These are phyloP conservation scores for Drosophila tsacasi DNA, from an alignment of 1,140 invertebrate genomes.

Conservation along the genomic window DNA sequence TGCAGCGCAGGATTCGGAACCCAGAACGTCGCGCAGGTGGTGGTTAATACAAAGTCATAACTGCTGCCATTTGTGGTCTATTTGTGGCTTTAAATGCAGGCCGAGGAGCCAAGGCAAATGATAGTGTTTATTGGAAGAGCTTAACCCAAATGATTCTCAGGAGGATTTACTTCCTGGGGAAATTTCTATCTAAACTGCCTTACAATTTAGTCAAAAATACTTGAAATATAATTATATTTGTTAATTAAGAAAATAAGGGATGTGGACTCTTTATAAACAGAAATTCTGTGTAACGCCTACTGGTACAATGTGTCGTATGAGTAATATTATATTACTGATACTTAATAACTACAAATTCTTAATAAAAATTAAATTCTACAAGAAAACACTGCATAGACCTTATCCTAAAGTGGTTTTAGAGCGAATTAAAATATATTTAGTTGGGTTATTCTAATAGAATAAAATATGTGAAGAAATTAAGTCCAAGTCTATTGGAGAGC, in stretches of 20 bases:
- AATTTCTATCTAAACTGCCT: not conserved
- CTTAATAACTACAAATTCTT: too few relatives aligned
- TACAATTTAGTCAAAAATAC: too few relatives aligned
- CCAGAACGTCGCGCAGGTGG: not conserved
- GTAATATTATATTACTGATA: not conserved
- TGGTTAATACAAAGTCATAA: not conserved
- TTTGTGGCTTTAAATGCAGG: not conserved
- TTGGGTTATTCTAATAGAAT: not conserved
- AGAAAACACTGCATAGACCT: not conserved
- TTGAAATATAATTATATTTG: too few relatives aligned
- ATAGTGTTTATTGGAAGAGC: not conserved
- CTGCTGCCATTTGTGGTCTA: not conserved
- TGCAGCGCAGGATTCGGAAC: not conserved
- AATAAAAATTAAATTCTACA: not conserved
- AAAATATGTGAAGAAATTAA: not conserved
- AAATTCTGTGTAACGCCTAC: not conserved
- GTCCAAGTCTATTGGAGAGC: not conserved
- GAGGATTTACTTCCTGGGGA: not conserved
- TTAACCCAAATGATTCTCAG: not conserved
- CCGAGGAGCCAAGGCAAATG: not conserved
- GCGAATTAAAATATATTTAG: not conserved
- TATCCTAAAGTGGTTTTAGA: too few relatives aligned
- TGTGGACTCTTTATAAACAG: too few relatives aligned
- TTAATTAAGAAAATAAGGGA: too few relatives aligned
- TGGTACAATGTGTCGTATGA: not conserved